A percentile compares a stretch with the other conserved stretches of the same genome.
These are phyloP conservation scores for Latrodectus hesperus DNA, from an alignment of 2,888 invertebrate species.

Conservation along the genomic window DNA sequence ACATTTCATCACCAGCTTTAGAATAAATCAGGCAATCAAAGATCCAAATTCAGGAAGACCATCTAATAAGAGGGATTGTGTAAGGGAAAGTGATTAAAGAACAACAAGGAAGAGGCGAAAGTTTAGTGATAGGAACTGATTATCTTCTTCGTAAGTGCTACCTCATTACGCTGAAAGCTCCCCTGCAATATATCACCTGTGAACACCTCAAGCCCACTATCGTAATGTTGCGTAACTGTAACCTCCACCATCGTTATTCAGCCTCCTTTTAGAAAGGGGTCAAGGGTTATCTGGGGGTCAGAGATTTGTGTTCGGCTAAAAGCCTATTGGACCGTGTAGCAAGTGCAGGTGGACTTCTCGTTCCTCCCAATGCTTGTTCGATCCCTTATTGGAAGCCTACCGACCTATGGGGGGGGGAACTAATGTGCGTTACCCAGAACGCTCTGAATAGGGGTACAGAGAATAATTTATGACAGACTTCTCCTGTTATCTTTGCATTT, in stretches of 20 bases:
- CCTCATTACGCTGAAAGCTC: slow-evolving; percentile 46
- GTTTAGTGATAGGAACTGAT: slow-evolving; percentile 59
- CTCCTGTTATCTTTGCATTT: too few relatives aligned
- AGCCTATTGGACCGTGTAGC: slow-evolving; percentile 62
- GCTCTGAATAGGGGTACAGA: too few relatives aligned
- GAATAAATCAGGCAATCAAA: background rate
- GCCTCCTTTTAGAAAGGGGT: slow-evolving; percentile 18
- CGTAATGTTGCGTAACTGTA: background rate
- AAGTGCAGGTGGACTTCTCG: slow-evolving; percentile 29
- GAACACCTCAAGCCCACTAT: slow-evolving; percentile 28
- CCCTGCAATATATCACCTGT: slow-evolving; percentile 53
- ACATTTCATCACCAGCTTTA: background rate
- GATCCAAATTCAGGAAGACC: background rate
- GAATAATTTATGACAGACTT: too few relatives aligned
- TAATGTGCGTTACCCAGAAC: background rate
- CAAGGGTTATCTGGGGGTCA: slow-evolving; percentile 60
- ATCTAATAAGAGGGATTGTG: background rate
- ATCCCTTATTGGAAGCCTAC: slow-evolving; percentile 20
- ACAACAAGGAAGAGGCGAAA: slow-evolving; percentile 42
- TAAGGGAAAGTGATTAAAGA: slow-evolving; percentile 54
- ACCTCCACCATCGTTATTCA: slow-evolving; percentile 1
- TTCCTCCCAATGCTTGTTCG: slow-evolving; percentile 62
- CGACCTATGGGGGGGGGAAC: slow-evolving; percentile 8
- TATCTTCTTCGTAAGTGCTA: slow-evolving; percentile 24
- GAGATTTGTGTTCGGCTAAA: slow-evolving; percentile 58